These are phyloP conservation scores for Butorides virescens DNA, from an alignment of 2,113 vertebrate species.

Conservation along the genomic window DNA sequence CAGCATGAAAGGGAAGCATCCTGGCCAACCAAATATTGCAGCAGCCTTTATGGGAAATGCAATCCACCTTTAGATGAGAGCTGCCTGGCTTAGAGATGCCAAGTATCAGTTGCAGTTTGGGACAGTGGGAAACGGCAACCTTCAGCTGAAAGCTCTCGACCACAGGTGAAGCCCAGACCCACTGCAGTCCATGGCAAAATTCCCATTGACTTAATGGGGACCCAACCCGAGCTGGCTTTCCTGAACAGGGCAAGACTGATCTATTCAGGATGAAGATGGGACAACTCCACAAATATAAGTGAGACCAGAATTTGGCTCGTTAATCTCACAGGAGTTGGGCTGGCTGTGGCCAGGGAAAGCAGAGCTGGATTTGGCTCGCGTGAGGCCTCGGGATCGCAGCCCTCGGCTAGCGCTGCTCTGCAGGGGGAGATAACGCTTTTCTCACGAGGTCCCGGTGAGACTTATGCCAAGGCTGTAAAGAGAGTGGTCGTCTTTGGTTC, in stretches of 20 bases:
- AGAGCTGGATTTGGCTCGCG: neutral
- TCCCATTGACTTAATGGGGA: constrained; percentile 11
- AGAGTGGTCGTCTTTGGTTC: neutral
- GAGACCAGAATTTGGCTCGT: neutral
- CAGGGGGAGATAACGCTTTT: neutral
- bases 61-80: neutral
- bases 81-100: neutral
- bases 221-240: constrained; percentile 18
- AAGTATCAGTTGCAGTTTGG: neutral
- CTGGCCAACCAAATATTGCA: constrained; percentile 22
- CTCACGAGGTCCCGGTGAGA: neutral
- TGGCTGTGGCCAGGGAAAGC: neutral
- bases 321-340: neutral
- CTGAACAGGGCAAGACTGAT: neutral
- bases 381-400: neutral
- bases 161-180: neutral
- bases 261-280: neutral
- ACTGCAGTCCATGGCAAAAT: neutral
- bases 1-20: constrained; percentile 31
- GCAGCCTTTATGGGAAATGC: neutral
- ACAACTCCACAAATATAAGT: neutral
- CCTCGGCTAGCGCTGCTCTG: neutral
- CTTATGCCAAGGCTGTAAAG: neutral
- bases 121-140: neutral
- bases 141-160: neutral